Evolutionary conservation across 2,888 invertebrate genomes (phyloP), one percentile per base, ranked within the genome.

Genomic region (Mechanitis messenoides): DNA sequence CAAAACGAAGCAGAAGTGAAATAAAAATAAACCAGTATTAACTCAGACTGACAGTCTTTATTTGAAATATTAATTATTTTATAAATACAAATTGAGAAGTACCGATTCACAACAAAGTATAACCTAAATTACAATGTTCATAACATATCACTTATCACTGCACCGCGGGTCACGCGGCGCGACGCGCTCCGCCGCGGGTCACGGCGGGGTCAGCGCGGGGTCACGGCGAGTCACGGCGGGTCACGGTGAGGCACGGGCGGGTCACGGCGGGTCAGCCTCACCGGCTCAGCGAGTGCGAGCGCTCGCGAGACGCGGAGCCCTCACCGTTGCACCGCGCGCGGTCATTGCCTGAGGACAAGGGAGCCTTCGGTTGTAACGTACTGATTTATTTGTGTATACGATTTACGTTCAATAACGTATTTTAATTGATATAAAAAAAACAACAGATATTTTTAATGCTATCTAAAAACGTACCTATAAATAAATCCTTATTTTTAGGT

Each of bases 201-300:
- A 55, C 46, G 61, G 47, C 59, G 57, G 57, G 55, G 55, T 38
- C 53, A 64, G 56, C 57, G 58, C 58, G 42, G 58, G 56, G 50
- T 42, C 60, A 55, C 62, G 62, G 47, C 50, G 63, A 66, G 71
- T 69, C 69, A 71, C 71, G 53, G 53, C 50, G 58, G 61, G 56
- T 50, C 47, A 65, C 60, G 59, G 62, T 58, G 76, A 61, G 60
- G 69, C 69, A 71, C 71, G 68, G 55, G 50, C 50, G 58, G 61
- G 56, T 47, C 47, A 65, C 61, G 59, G 63, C 59, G 76, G 62
- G 60, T 50, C 42, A 45, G 55, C 55, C 91, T 94, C 93, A 94
- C 92, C 94, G 92, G 77, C 93, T 93, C 72, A 94, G 91, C 76
- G 94, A 94, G 83, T 94, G 91, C 72, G 90, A 90, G 56, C 90